phyloP scores from a whole-genome alignment of 2,888 invertebrate genomes.

The Acrocyrtus sp. region DNA sequence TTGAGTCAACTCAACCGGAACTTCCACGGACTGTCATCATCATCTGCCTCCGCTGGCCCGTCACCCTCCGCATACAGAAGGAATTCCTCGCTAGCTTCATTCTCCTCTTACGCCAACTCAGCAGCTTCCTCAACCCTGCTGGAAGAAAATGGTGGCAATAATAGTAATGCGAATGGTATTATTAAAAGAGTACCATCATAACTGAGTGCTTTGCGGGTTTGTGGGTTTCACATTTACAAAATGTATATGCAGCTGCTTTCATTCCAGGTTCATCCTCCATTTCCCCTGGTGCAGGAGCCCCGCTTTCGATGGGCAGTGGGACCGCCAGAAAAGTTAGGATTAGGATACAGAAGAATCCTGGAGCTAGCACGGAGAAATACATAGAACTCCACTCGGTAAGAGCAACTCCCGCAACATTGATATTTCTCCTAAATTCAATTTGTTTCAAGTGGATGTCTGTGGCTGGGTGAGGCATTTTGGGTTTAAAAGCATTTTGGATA shows the following conservation, averaged over 20 bases:
- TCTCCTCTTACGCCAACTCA: constrained; percentile 40
- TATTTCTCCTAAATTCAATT: too few relatives aligned
- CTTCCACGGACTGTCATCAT: too few relatives aligned
- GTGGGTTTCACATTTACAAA: too few relatives aligned
- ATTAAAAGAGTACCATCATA: too few relatives aligned
- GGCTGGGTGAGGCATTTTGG: too few relatives aligned
- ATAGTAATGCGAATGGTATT: constrained; percentile 40
- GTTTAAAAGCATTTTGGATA: neutral
- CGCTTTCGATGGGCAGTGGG: constrained; percentile 40
- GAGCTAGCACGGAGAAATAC: constrained; percentile 56
- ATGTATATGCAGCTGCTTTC: constrained; percentile 10
- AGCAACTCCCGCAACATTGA: too few relatives aligned
- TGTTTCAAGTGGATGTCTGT: too few relatives aligned
- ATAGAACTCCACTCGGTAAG: constrained; percentile 58
- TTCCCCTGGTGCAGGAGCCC: constrained; percentile 21
- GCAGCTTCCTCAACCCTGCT: constrained; percentile 14
- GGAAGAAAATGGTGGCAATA: constrained; percentile 28
- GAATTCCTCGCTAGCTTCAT: constrained; percentile 44
- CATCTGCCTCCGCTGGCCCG: constrained; percentile 43
- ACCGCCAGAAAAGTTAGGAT: constrained; percentile 58
- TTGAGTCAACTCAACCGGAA: constrained; percentile 51
- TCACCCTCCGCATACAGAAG: constrained; percentile 43
- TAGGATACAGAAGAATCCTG: constrained; percentile 60
- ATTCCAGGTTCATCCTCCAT: constrained; percentile 38
- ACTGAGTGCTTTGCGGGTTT: too few relatives aligned